Evolutionary conservation across 2,113 vertebrate genomes (phyloP).

Genomic region (Amazona vittata): DNA sequence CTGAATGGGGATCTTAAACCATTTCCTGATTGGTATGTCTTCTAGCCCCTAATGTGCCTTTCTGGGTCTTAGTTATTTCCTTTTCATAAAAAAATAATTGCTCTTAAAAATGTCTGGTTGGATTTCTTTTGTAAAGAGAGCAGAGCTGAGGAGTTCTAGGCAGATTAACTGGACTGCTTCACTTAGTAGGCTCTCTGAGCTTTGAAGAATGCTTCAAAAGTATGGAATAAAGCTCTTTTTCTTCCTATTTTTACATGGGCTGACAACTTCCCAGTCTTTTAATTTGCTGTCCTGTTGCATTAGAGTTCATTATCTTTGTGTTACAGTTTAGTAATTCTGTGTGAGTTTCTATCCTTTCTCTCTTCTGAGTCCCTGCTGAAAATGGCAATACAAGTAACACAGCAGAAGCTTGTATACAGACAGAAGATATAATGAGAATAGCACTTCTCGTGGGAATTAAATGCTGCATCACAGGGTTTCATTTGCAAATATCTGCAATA

Average conservation of each 20-base stretch:
- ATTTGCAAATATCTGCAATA: conserved; percentile 66
- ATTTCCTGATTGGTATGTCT: conserved; percentile 69
- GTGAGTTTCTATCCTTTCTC: conserved; percentile 68
- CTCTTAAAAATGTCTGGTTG: conserved; percentile 67
- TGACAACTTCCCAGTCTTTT: conserved; percentile 68
- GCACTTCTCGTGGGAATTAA: conserved; percentile 64
- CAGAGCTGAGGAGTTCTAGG: conserved; percentile 40
- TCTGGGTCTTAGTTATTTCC: conserved; percentile 50
- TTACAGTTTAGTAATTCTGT: conserved; percentile 70
- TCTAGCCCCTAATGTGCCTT: conserved; percentile 52
- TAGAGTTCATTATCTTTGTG: conserved; percentile 73
- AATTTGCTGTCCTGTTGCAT: conserved; percentile 70
- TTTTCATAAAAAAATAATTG: conserved; percentile 73
- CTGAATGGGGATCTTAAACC: conserved; percentile 51
- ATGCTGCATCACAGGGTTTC: conserved; percentile 52
- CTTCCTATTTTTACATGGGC: conserved; percentile 49
- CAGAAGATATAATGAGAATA: conserved; percentile 65
- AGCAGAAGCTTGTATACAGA: conserved; percentile 65
- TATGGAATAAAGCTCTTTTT: conserved; percentile 70
- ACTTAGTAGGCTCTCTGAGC: conserved; percentile 59
- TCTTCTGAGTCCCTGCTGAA: conserved; percentile 57
- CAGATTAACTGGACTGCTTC: conserved; percentile 66
- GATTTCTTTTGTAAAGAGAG: conserved; percentile 67
- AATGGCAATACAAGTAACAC: conserved; percentile 69
- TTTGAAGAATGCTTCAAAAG: conserved; percentile 68